Conservation (phyloP, 2,113 vertebrate genomes). For the Stigmatopora argus region DNA sequence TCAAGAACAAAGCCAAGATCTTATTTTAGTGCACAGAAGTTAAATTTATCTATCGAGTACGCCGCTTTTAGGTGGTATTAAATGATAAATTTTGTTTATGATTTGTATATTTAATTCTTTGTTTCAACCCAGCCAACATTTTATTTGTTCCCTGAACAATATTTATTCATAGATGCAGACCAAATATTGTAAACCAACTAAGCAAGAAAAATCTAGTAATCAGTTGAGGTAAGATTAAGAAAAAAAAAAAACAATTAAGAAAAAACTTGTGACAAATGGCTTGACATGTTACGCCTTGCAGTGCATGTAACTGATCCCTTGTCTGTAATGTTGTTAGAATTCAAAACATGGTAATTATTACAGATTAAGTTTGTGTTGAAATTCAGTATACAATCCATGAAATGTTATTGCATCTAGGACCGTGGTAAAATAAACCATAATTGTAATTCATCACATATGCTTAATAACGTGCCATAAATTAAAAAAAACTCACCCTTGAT, state of each 20-base stretch:
- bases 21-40: slow-evolving; percentile 37
- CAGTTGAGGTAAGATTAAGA: neutral
- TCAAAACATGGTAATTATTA: slow-evolving; percentile 38
- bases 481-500: slow-evolving; percentile 54
- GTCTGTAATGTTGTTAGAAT: slow-evolving; percentile 50
- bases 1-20: slow-evolving; percentile 44
- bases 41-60: neutral
- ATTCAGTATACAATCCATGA: slow-evolving; percentile 16
- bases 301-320: slow-evolving; percentile 31
- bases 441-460: neutral
- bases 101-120: neutral
- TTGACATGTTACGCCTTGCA: slow-evolving; percentile 36
- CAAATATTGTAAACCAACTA: neutral
- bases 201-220: neutral
- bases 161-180: neutral
- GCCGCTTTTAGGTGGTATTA: neutral
- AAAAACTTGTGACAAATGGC: slow-evolving; percentile 7
- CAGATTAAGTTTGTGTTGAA: slow-evolving; percentile 18
- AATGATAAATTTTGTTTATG: neutral
- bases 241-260: slow-evolving; percentile 1
- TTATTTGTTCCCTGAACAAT: neutral
- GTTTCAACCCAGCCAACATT: neutral
- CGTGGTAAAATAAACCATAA: neutral
- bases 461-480: neutral
- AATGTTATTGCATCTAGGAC: neutral